Evolutionary conservation across 2,888 invertebrate genomes (phyloP).

Genomic region (Chymomyza amoena): DNA sequence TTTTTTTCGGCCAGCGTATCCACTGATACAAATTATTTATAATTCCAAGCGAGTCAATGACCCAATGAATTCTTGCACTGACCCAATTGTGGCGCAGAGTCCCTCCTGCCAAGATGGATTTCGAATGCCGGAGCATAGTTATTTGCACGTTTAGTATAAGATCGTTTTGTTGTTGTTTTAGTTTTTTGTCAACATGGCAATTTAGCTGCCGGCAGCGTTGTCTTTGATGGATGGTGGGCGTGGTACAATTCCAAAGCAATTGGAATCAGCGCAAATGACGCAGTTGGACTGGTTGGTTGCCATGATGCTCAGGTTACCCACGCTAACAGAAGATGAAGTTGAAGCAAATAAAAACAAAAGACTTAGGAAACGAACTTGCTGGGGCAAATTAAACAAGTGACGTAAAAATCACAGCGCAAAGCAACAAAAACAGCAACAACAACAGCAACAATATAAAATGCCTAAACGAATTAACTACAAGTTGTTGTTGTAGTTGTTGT

Average conservation of each 20-base stretch:
- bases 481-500: constrained; percentile 34
- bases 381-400: constrained; percentile 62
- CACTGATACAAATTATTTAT: background rate
- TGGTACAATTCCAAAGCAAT: constrained; percentile 21
- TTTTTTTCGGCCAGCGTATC: too few relatives aligned
- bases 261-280: constrained; percentile 41
- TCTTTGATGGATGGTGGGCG: constrained; percentile 10
- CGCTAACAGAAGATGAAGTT: constrained; percentile 34
- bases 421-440: constrained; percentile 29
- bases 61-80: constrained; percentile 25
- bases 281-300: constrained; percentile 20
- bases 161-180: background rate
- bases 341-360: constrained; percentile 55
- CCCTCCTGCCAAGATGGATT: background rate
- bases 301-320: constrained; percentile 44
- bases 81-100: background rate
- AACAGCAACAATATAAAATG: constrained; percentile 37
- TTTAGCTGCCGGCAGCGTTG: background rate
- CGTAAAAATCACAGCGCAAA: constrained; percentile 47
- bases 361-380: constrained; percentile 67
- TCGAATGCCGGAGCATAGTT: background rate
- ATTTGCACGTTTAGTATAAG: background rate
- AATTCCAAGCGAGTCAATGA: constrained; percentile 47
- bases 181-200: background rate
- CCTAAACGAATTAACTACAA: constrained; percentile 51